Evolutionary conservation across 2,797 vertebrate species (phyloP), one percentile per base, ranked within the genome.

Genomic region (Etheostoma nigrum): DNA sequence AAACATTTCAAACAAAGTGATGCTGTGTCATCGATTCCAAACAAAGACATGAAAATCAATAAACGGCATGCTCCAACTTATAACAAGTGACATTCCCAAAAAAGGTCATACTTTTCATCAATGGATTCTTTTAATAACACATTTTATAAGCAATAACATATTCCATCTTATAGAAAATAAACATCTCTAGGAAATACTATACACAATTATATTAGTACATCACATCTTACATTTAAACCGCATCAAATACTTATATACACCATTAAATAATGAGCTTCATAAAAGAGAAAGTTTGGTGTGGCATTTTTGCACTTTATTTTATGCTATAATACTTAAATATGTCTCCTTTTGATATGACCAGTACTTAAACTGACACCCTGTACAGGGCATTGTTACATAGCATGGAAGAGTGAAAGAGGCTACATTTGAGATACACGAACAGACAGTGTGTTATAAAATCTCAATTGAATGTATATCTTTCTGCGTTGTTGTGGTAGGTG

Each of bases 121-220:
- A 89, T 91, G 88, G 91, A 93, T 93, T 92, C 87, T 95, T 95
- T 96, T 95, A 95, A 95, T 95, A 95, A 95, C 92, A 95, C 92
- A 92, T 95, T 96, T 95, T 95, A 95, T 95, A 95, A 95, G 95
- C 95, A 96, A 96, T 95, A 95, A 96, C 95, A 94, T 95, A 95
- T 95, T 96, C 93, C 92, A 94, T 96, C 94, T 96, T 96, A 96
- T 96, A 96, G 94, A 96, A 96, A 96, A 96, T 96, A 96, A 96
- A 96, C 95, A 96, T 96, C 95, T 96, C 95, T 96, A 96, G 93
- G 95, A 96, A 96, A 96, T 96, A 96, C 95, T 96, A 96, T 96
- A 96, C 95, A 96, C 95, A 96, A 95, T 96, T 96, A 96, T 95
- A 95, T 95, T 95, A 94, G 95, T 96, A 96, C 95, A 96, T 94